Evolutionary conservation across 2,113 vertebrate species (phyloP).

Genomic region (Toxotes jaculatrix): DNA sequence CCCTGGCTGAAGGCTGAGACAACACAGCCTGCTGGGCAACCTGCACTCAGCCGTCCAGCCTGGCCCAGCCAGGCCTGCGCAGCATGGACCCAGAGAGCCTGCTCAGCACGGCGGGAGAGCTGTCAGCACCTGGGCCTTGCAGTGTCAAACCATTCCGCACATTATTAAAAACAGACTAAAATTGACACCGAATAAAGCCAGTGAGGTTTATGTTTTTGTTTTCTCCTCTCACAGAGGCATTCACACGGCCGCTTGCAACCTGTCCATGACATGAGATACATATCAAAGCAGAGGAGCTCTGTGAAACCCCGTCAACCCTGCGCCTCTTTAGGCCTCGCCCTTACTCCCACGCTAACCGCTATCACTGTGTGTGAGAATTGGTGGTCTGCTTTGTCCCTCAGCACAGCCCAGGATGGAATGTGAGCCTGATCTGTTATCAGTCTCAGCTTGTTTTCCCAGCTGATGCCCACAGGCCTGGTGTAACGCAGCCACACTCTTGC

Average conservation of each 20-base stretch:
- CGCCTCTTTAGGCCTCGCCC: slow-evolving; percentile 47
- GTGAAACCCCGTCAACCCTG: slow-evolving; percentile 37
- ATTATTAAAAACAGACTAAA: slow-evolving; percentile 63
- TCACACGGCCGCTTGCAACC: slow-evolving; percentile 48
- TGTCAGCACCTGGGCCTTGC: slow-evolving; percentile 69
- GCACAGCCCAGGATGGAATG: slow-evolving; percentile 55
- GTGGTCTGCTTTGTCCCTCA: slow-evolving; percentile 60
- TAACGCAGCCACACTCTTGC: slow-evolving; percentile 9
- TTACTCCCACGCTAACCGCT: slow-evolving; percentile 46
- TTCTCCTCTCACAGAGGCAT: slow-evolving; percentile 42
- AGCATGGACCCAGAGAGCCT: slow-evolving; percentile 63
- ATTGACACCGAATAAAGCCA: slow-evolving; percentile 50
- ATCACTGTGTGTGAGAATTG: slow-evolving; percentile 52
- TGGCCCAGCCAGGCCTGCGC: slow-evolving; percentile 77
- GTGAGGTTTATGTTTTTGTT: slow-evolving; percentile 62
- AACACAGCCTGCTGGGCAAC: slow-evolving; percentile 90
- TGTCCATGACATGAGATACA: slow-evolving; percentile 60
- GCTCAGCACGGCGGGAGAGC: slow-evolving; percentile 48
- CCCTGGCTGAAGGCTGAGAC: slow-evolving; percentile 82
- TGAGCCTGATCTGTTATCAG: slow-evolving; percentile 68
- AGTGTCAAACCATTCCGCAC: slow-evolving; percentile 31
- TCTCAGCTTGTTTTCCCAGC: slow-evolving; percentile 71
- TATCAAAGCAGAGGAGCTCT: slow-evolving; percentile 65
- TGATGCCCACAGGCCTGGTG: slow-evolving; percentile 61
- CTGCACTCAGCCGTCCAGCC: slow-evolving; percentile 81